Base-by-base conservation (phyloP, 2,888 invertebrate species). In the Metellina segmentata region DNA sequence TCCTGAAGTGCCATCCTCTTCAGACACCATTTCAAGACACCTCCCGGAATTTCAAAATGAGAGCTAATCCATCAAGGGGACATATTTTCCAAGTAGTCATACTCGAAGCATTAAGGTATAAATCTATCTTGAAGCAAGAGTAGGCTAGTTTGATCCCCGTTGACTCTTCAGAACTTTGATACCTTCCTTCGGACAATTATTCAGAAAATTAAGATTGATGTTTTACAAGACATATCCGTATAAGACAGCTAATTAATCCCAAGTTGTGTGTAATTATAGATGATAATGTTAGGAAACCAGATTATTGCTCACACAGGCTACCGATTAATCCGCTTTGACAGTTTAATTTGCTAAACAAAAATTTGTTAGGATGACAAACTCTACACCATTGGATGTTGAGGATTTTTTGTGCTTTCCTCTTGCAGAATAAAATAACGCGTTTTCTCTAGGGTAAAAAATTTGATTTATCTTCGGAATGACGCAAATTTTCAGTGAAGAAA, bases 201-300 rank as follows among this genome's bases (percentile, higher is more conserved):
- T 86, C 51, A 52, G 85, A 86, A 86, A 86, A 86, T 86, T 69
- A 77, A 86, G 85, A 86, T 86, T 86, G 85, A 86, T 86, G 85
- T 78, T 86, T 78, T 86, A 86, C 85, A 86, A 86, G 85, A 85
- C 78, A 69, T 78, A 77, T 85, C n/a, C 85, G 77, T 19, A 85
- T 85, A 77, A 77, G 85, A 78, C 85, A 86, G 85, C 85, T 86
- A 86, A 86, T 86, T 86, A 78, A 86, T 86, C 77, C 69, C 51
- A 69, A 71, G 49, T 49, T 77, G 70, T n/a, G n/a, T n/a, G 75
- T 86, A 86, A 86, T 86, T 86, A 86, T 78, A 51, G 85, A 86
- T 78, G 85, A 86, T 86, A 78, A 86, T 78, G 70, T 49, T 51
- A 49, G 71, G 51, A 71, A 34, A 86, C 49, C 61, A 19, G 77